Evolutionary conservation across 2,797 vertebrate genomes (phyloP).

Genomic region (Eutrigla gurnardus): DNA sequence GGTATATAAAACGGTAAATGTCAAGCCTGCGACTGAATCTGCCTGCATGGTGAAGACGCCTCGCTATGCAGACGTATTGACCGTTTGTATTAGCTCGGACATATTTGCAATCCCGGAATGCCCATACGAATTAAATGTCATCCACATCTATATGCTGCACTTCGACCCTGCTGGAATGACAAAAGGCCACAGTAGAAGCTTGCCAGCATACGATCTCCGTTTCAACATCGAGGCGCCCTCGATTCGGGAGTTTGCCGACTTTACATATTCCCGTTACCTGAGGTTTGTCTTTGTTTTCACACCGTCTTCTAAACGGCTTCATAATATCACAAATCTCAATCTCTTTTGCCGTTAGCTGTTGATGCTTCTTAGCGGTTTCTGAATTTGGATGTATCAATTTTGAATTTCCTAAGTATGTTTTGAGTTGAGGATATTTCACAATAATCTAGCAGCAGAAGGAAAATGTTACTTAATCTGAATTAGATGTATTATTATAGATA

Average conservation of each 20-base stretch:
- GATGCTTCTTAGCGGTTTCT: constrained; percentile 6
- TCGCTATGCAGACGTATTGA: background rate
- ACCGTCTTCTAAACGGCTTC: constrained; percentile 4
- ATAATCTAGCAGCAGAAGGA: too few relatives aligned
- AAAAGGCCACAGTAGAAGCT: constrained; percentile 7
- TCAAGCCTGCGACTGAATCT: constrained; percentile 19
- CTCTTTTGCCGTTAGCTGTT: constrained; percentile 24
- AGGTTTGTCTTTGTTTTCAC: constrained; percentile 13
- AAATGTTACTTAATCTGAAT: too few relatives aligned
- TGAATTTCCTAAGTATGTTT: too few relatives aligned
- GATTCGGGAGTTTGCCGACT: constrained; percentile 1
- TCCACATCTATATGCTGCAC: constrained; percentile 34
- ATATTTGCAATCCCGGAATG: constrained; percentile 12
- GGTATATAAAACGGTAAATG: constrained; percentile 21
- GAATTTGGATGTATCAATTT: too few relatives aligned
- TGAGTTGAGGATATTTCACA: too few relatives aligned
- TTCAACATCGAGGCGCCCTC: background rate
- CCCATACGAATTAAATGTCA: constrained; percentile 39
- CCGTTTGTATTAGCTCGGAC: constrained; percentile 22
- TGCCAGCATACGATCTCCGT: background rate
- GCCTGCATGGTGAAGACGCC: background rate
- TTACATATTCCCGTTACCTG: background rate
- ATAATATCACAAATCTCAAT: constrained; percentile 6
- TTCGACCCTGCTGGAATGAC: constrained; percentile 13
- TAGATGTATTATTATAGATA: too few relatives aligned